Percentiles rank a stretch among this genome's conserved stretches.
Evolutionary conservation across 2,888 invertebrate species (phyloP).

Genomic region (Agrochola lychnidis): DNA sequence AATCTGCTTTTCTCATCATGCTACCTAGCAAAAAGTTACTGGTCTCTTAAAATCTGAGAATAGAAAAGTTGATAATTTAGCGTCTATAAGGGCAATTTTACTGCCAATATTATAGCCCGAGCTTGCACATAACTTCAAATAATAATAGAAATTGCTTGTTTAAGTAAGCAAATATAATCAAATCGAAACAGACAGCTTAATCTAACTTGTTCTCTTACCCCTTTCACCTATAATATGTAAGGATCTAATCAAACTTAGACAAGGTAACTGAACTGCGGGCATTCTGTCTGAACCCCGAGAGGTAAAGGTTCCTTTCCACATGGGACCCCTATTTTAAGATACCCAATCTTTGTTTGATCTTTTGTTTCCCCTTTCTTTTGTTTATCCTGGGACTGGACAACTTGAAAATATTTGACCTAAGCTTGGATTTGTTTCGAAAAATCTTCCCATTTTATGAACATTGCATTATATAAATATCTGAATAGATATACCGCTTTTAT

Average conservation of each 20-base stretch:
- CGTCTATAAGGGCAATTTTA: background rate
- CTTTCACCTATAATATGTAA: background rate
- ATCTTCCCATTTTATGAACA: background rate
- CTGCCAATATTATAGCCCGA: too few species aligned
- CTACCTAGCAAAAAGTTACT: background rate
- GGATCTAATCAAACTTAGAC: conserved; percentile 33
- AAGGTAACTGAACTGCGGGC: conserved; percentile 25
- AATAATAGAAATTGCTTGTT: conserved; percentile 5
- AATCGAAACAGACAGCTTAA: conserved; percentile 20
- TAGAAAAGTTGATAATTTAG: background rate
- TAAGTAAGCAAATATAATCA: conserved; percentile 10
- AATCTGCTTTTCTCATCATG: background rate
- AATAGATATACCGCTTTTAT: background rate
- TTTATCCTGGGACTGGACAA: conserved; percentile 7
- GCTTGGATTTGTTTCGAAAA: background rate
- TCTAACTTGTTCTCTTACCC: conserved; percentile 21
- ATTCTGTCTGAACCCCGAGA: conserved; percentile 6
- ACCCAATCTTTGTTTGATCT: conserved; percentile 29
- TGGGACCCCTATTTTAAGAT: conserved; percentile 47
- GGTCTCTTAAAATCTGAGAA: background rate
- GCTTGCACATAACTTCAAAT: conserved; percentile 2
- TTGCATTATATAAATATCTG: background rate
- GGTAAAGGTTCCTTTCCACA: conserved; percentile 26
- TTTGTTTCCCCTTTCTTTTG: conserved; percentile 33
- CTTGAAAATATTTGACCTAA: background rate